Base-by-base conservation (phyloP, 2,888 invertebrate genomes). In the Morpho achilles region DNA sequence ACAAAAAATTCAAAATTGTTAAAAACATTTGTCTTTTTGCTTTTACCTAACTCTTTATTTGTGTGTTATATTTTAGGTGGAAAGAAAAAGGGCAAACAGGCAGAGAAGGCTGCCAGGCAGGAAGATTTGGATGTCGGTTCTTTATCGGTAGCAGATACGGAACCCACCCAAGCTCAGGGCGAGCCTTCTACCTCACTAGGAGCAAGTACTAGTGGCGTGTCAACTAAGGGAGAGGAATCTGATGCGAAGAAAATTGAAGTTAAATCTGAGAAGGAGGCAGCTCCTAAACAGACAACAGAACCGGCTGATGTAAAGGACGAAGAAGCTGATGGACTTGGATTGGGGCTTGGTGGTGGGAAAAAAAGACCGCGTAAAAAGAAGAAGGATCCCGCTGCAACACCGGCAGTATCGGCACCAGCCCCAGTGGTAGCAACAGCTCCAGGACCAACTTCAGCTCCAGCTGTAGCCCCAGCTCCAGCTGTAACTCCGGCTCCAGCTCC, bases 331-430 rank as follows among this genome's bases (percentile, higher is more conserved):
- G 68, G 66, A 0, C 47, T 67, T 2, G 71, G 71, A 1, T 62
- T 72, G 44, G 65, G 70, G 3, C n/a, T 72, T 23, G 63, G 64
- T 8, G 59, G 49, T 43, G 69, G 56, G 43, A 75, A 66, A 59
- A 77, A 56, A 62, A 70, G 58, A 51, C 69, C 68, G 8, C 66
- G 72, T 54, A 75, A 69, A 48, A 77, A 77, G 53, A 76, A 78
- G 55, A 69, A 65, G 46, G 60, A 68, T 9, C 3, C 43, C 9
- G 22, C 46, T 8, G 39, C 47, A 32, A 32, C 32, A 2, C 3
- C 32, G 32, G 32, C 32, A 32, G 32, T 32, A 32, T 22, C 49
- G 16, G 7, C 8, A 23, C 22, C 55, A 43, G 48, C 22, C 5
- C 43, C 44, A 8, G 16, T 56, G 3, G 42, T 50, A 32, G 58